These are phyloP conservation scores for Drosophila atripex DNA, from an alignment of 2,888 invertebrate genomes.

Conservation along the genomic window DNA sequence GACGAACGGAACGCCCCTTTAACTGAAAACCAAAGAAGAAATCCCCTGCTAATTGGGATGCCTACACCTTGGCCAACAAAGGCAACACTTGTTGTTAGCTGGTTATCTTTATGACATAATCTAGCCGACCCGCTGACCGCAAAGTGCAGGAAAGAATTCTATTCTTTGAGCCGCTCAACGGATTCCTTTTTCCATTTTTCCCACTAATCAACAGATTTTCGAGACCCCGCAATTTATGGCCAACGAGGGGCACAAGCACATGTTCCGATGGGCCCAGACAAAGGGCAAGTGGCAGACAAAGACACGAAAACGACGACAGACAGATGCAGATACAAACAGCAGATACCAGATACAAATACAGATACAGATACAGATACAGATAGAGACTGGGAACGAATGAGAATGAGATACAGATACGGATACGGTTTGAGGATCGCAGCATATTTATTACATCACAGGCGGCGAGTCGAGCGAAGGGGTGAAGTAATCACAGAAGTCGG, in stretches of 20 bases:
- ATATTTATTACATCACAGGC: constrained; percentile 74
- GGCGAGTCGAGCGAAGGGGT: constrained; percentile 51
- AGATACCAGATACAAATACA: constrained; percentile 1
- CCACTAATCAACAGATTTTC: constrained; percentile 74
- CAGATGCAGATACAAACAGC: constrained; percentile 28
- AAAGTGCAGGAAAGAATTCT: constrained; percentile 56
- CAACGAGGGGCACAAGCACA: constrained; percentile 58
- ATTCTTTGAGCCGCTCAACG: constrained; percentile 32
- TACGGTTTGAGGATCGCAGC: constrained; percentile 45
- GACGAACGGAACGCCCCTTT: constrained; percentile 25
- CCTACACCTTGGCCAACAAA: constrained; percentile 45
- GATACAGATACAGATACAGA: constrained; percentile 39
- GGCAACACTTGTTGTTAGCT: constrained; percentile 51
- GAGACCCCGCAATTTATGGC: constrained; percentile 65
- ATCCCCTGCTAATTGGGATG: constrained; percentile 52
- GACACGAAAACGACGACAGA: constrained; percentile 17
- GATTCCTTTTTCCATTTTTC: constrained; percentile 44
- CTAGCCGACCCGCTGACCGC: constrained; percentile 61
- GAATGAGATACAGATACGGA: constrained; percentile 30
- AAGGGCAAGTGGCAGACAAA: constrained; percentile 15
- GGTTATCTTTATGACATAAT: constrained; percentile 60
- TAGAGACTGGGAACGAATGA: constrained; percentile 24
- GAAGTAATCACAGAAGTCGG: constrained; percentile 43
- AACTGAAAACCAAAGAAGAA: constrained; percentile 2
- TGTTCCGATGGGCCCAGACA: constrained; percentile 61